These are phyloP conservation scores for Scalopus aquaticus DNA, from an alignment of 2,113 vertebrate genomes.

Conservation along the genomic window DNA sequence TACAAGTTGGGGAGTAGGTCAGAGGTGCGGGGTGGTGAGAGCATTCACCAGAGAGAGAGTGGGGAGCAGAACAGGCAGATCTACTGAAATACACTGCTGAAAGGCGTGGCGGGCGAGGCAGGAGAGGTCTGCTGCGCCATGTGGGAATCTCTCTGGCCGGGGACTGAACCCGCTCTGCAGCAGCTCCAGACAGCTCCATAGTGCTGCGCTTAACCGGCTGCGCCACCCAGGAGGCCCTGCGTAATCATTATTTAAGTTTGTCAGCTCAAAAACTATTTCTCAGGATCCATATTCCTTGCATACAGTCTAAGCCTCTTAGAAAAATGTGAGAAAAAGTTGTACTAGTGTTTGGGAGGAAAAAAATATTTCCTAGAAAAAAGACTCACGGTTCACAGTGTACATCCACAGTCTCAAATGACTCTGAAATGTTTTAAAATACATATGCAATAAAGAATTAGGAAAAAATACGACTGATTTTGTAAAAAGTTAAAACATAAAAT, in stretches of 20 bases:
- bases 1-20: too few species aligned
- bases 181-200: too few species aligned
- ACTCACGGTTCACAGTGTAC: not conserved
- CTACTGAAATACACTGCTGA: too few species aligned
- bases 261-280: not conserved
- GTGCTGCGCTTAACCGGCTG: too few species aligned
- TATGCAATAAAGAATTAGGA: not conserved
- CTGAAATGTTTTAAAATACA: not conserved
- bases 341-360: not conserved
- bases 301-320: not conserved
- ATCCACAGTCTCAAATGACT: not conserved
- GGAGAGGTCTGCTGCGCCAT: too few species aligned
- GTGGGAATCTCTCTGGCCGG: too few species aligned
- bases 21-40: too few species aligned
- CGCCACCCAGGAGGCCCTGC: too few species aligned
- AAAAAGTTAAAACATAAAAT: not conserved
- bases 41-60: too few species aligned
- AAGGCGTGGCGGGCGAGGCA: too few species aligned
- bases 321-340: not conserved
- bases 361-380: not conserved
- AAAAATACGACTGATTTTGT: not conserved
- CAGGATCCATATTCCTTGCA: not conserved
- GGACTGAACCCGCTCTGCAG: too few species aligned
- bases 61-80: too few species aligned
- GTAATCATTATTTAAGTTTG: conserved; percentile 14